Conservation (phyloP, 1,140 invertebrate species). For the Heliconius eleuchia region DNA sequence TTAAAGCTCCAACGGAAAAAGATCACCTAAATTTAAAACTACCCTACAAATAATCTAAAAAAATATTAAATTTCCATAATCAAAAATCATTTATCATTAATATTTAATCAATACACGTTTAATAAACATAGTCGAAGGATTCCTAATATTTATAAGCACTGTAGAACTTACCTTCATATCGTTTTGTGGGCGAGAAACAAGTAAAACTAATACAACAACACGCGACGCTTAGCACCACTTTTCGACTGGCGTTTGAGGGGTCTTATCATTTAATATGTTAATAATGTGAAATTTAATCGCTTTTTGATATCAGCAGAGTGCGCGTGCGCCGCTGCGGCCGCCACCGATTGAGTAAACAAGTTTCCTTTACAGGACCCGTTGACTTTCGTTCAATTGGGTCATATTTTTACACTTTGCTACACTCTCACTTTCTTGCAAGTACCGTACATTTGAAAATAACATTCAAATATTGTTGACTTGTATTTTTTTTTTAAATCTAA, state of each 20-base stretch:
- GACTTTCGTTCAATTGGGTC: slow-evolving; percentile 32
- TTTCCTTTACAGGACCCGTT: slow-evolving; percentile 40
- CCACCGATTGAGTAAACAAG: slow-evolving; percentile 43
- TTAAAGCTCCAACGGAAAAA: background rate
- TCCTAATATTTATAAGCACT: background rate
- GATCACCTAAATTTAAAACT: background rate
- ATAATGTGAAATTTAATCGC: slow-evolving; percentile 33
- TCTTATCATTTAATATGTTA: slow-evolving; percentile 33
- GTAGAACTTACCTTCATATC: slow-evolving; percentile 35
- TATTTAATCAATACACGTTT: background rate
- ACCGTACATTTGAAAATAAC: background rate
- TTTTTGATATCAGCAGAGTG: slow-evolving; percentile 31
- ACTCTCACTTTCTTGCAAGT: slow-evolving; percentile 7
- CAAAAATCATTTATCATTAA: background rate
- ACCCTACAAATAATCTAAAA: background rate
- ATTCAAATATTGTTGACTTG: background rate
- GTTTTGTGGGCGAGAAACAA: background rate
- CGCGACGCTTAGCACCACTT: slow-evolving; percentile 25
- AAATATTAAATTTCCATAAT: background rate
- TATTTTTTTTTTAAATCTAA: background rate
- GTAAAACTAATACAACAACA: slow-evolving; percentile 24
- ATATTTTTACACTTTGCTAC: slow-evolving; percentile 23
- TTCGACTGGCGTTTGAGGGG: slow-evolving; percentile 28
- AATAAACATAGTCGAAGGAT: background rate
- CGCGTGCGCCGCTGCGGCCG: slow-evolving; percentile 37